Base-by-base conservation (phyloP, 2,888 invertebrate genomes). In the Minunthozetes semirufus region DNA sequence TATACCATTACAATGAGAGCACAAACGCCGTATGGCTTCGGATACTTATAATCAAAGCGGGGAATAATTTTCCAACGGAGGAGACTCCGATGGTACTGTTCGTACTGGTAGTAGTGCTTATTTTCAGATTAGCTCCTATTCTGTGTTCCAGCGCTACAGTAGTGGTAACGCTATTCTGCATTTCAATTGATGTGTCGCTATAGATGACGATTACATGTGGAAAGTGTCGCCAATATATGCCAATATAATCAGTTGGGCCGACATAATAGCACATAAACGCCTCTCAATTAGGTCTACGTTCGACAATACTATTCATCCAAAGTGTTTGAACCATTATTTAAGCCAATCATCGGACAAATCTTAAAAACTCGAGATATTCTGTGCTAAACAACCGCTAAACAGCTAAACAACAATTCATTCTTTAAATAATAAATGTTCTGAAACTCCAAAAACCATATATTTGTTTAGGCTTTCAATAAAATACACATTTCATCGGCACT, bases 121-220 rank as follows among this genome's bases (percentile, higher is more conserved):
- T 70, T 70, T 70, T 11, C 70, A 70, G 70, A 70, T 70, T 70
- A 70, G 70, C 70, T 70, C n/a, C 46, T 63, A 63, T 63, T 63
- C 33, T 29, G 25, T 63, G 33, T 8, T 33, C 3, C 8, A 5
- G 3, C 8, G 33, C 33, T 33, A 33, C 8, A 5, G 3, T 33
- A 8, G 33, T 5, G 33, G 33, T 33, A 63, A 63, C 61, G 27
- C 61, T 63, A 29, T 5, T 63, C 61, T 63, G 61, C 61, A 63
- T 63, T 29, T 63, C 61, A 63, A 63, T 63, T 9, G 61, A 63
- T 29, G 13, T 63, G 61, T 63, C 61, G 27, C 29, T 63, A 27
- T 15, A 63, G 61, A 63, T 63, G 29, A 29, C 8, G 22, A 63
- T 63, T 29, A 29, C 13, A n/a, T 63, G 15, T 29, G 61, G 17